phyloP scores from a whole-genome alignment of 1,140 invertebrate genomes.

The Drosophila sp. region DNA sequence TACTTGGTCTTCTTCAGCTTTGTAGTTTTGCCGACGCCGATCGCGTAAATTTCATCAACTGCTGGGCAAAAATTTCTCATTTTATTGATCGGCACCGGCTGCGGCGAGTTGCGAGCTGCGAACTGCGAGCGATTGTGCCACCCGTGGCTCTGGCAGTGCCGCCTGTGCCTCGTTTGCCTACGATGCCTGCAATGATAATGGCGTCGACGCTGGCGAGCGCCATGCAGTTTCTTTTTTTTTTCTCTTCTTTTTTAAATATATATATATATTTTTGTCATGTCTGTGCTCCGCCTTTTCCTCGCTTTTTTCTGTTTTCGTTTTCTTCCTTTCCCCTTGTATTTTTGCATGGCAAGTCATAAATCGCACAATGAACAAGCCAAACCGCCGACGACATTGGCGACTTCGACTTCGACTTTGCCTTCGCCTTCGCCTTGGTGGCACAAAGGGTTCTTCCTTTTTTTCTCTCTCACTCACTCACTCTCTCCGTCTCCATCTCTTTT shows the following conservation, averaged over 20 bases:
- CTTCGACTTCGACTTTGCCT: background rate
- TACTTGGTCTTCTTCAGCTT: constrained; percentile 26
- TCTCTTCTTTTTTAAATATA: background rate
- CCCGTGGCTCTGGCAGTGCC: constrained; percentile 42
- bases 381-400: constrained; percentile 54
- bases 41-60: constrained; percentile 81
- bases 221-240: constrained; percentile 43
- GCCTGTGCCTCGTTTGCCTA: constrained; percentile 21
- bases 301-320: constrained; percentile 3
- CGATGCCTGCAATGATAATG: constrained; percentile 25
- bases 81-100: constrained; percentile 52
- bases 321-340: constrained; percentile 22
- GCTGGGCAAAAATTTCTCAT: constrained; percentile 72
- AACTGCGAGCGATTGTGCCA: constrained; percentile 39
- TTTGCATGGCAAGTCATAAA: constrained; percentile 80
- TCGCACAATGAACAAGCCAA: constrained; percentile 65
- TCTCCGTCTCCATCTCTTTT: constrained; percentile 21
- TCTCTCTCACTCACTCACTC: background rate
- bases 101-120: constrained; percentile 28
- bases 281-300: constrained; percentile 29
- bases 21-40: constrained; percentile 72
- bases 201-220: constrained; percentile 66
- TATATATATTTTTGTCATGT: constrained; percentile 34
- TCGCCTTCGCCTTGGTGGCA: background rate
- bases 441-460: background rate